Percentiles rank a stretch among this genome's conserved stretches.
phyloP scores from a whole-genome alignment of 2,797 vertebrate genomes.

The Galagoides demidoff region DNA sequence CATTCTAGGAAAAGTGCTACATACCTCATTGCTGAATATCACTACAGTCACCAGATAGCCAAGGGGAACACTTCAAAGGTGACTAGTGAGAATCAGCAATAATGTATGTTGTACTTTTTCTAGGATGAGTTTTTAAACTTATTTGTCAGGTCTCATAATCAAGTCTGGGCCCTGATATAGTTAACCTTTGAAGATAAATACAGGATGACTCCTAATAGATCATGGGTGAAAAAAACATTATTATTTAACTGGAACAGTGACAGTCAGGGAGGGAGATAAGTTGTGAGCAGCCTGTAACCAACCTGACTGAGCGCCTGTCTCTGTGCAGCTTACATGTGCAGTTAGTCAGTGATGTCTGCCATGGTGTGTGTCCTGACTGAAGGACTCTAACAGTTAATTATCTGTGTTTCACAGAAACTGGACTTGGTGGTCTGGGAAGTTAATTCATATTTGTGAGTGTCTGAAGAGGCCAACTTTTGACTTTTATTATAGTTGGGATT shows the following conservation, averaged over 20 bases:
- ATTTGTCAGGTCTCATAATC: background rate
- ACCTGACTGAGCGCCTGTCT: background rate
- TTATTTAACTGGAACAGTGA: background rate
- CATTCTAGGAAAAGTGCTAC: too few relatives aligned
- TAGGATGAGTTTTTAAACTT: too few relatives aligned
- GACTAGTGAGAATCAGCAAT: too few relatives aligned
- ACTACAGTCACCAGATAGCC: too few relatives aligned
- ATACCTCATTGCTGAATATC: too few relatives aligned
- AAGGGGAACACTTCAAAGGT: too few relatives aligned
- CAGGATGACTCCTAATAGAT: background rate
- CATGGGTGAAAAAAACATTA: background rate
- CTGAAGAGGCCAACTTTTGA: background rate
- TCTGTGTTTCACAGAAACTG: background rate
- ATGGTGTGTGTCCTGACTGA: background rate
- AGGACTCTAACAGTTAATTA: background rate
- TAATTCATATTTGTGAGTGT: background rate
- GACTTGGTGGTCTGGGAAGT: background rate
- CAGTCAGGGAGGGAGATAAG: background rate
- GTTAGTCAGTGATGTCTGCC: background rate
- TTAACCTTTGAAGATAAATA: background rate
- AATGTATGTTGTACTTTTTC: too few relatives aligned
- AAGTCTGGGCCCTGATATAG: background rate
- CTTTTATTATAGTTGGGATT: background rate
- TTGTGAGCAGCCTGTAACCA: background rate
- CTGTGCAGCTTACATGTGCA: background rate